These are phyloP conservation scores for Bellardia pandia DNA, from an alignment of 2,888 invertebrate species.

Conservation along the genomic window DNA sequence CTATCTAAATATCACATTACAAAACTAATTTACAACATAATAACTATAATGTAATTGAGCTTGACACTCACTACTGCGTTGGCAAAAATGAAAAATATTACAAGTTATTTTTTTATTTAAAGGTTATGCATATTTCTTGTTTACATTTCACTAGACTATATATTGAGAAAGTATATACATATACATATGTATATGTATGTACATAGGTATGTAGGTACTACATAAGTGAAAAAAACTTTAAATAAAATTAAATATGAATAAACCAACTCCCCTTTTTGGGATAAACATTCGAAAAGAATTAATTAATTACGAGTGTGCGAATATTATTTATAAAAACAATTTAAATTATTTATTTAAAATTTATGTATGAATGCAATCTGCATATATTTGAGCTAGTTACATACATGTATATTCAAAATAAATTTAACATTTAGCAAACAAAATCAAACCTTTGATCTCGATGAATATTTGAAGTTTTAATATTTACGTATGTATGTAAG, in stretches of 20 bases:
- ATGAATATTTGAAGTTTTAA: background rate
- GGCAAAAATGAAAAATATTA: too few relatives aligned
- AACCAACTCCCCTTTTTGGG: background rate
- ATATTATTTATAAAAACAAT: background rate
- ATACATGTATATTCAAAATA: background rate
- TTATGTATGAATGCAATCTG: slow-evolving; percentile 5
- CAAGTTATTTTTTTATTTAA: background rate
- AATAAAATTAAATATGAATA: background rate
- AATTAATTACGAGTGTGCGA: background rate
- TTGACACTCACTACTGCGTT: too few relatives aligned
- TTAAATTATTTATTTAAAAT: background rate
- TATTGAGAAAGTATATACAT: too few relatives aligned
- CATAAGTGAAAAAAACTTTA: background rate
- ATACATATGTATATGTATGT: too few relatives aligned
- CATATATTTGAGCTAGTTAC: background rate
- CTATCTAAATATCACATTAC: background rate
- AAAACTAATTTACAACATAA: background rate
- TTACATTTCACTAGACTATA: too few relatives aligned
- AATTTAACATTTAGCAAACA: background rate
- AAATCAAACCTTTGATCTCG: slow-evolving; percentile 37
- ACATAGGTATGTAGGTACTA: too few relatives aligned
- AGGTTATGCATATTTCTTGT: background rate
- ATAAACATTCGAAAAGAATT: background rate
- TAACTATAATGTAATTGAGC: too few relatives aligned
- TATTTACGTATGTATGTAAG: background rate